Evolutionary conservation across 1,140 invertebrate genomes (phyloP).

Genomic region (Ooceraea biroi): DNA sequence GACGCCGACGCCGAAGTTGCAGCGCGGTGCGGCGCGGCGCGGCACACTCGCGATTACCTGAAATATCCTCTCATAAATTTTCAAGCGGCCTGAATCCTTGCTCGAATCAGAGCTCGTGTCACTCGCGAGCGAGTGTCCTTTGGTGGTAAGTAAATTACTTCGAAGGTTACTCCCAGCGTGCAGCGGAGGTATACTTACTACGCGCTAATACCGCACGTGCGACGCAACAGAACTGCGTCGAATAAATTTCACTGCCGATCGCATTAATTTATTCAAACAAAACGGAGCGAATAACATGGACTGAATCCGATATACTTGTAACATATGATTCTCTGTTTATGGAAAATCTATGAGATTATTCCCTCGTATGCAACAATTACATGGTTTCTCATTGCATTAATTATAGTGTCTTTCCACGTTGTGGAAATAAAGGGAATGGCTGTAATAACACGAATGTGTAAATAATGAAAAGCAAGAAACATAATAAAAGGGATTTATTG

Average conservation of each 20-base stretch:
- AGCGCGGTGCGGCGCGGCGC: not conserved
- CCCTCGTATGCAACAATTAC: constrained; percentile 38
- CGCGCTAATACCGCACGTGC: constrained; percentile 5
- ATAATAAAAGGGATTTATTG: not conserved
- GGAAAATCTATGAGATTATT: not conserved
- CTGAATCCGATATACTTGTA: not conserved
- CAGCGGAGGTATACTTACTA: constrained; percentile 6
- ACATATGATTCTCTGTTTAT: not conserved
- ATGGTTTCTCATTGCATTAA: constrained; percentile 12
- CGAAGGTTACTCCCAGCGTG: constrained; percentile 23
- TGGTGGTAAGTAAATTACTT: constrained; percentile 67
- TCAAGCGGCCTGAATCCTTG: constrained; percentile 55
- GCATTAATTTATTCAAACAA: constrained; percentile 37
- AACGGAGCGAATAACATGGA: not conserved
- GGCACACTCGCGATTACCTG: constrained; percentile 33
- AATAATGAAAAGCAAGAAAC: not conserved
- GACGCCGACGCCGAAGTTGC: constrained; percentile 7
- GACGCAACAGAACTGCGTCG: not conserved
- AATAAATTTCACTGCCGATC: not conserved
- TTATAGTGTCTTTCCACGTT: not conserved
- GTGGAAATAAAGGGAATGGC: no score
- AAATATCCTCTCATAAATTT: constrained; percentile 62
- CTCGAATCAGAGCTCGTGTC: constrained; percentile 16
- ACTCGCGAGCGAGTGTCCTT: constrained; percentile 46
- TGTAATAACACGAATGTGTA: no score